Percentiles rank a stretch among this genome's conserved stretches.
phyloP scores from a whole-genome alignment of 2,888 invertebrate genomes.

The Pteria penguin region DNA sequence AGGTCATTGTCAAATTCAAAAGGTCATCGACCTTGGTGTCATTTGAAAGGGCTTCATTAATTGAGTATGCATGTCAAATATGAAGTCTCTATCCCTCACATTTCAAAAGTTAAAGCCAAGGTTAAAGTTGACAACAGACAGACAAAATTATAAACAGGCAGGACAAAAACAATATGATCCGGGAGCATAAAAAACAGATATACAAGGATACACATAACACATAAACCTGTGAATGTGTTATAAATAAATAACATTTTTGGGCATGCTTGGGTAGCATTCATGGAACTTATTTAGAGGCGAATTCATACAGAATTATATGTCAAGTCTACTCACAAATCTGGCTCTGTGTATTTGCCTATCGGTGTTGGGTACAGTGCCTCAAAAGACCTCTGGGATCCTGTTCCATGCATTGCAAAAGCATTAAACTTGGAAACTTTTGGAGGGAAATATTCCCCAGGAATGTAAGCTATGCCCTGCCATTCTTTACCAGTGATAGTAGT shows the following conservation, averaged over 20 bases:
- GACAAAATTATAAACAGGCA: neutral
- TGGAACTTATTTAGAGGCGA: neutral
- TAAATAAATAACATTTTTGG: too few relatives aligned
- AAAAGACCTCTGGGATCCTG: constrained; percentile 78
- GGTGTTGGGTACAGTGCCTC: constrained; percentile 81
- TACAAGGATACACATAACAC: neutral
- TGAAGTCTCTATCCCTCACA: too few relatives aligned
- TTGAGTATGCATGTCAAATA: too few relatives aligned
- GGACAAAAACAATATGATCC: neutral
- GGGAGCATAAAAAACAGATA: neutral
- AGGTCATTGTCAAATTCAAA: too few relatives aligned
- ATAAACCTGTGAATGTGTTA: too few relatives aligned
- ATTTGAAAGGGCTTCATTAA: too few relatives aligned
- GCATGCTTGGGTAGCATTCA: neutral
- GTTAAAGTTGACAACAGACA: too few relatives aligned
- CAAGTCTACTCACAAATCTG: constrained; percentile 80
- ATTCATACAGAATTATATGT: neutral
- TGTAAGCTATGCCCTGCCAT: constrained; percentile 80
- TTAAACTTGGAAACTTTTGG: constrained; percentile 81
- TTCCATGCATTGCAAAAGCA: constrained; percentile 82
- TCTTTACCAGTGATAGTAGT: constrained; percentile 66
- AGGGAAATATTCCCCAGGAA: constrained; percentile 82
- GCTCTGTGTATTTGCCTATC: constrained; percentile 74
- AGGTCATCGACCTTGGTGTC: too few relatives aligned
- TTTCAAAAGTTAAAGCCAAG: too few relatives aligned